phyloP scores from a whole-genome alignment of 2,113 vertebrate genomes.

The Aspiorhynchus laticeps region DNA sequence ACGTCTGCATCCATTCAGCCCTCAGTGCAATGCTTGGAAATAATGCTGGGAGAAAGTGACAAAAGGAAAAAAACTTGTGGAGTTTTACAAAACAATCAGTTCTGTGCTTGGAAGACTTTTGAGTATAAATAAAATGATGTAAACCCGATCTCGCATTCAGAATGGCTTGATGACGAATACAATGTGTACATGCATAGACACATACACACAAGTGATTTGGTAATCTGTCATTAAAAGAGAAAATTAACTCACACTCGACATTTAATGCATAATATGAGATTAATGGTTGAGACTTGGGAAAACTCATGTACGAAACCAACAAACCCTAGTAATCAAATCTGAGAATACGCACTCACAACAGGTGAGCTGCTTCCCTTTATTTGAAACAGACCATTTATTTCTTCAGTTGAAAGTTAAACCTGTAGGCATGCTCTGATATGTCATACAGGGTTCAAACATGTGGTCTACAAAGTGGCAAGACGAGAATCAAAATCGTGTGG shows the following conservation, averaged over 20 bases:
- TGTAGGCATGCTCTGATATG: constrained; percentile 52
- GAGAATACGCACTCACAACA: constrained; percentile 40
- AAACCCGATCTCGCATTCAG: background rate
- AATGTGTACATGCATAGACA: constrained; percentile 11
- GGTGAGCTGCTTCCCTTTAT: constrained; percentile 35
- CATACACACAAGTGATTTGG: constrained; percentile 40
- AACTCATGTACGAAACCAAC: background rate
- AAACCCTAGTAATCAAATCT: constrained; percentile 55
- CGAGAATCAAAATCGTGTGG: constrained; percentile 26
- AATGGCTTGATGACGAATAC: constrained; percentile 37
- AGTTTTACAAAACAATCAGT: constrained; percentile 32
- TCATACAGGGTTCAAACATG: constrained; percentile 35
- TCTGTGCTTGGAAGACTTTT: constrained; percentile 43
- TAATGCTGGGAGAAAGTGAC: background rate
- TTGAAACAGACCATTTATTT: constrained; percentile 37
- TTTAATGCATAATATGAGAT: constrained; percentile 26
- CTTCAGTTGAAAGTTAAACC: constrained; percentile 28
- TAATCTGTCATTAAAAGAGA: background rate
- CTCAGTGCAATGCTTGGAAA: constrained; percentile 26
- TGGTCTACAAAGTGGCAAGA: constrained; percentile 50
- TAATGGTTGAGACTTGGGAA: background rate
- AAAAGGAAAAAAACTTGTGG: background rate
- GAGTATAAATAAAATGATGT: constrained; percentile 20
- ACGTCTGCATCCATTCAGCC: background rate
- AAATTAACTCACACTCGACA: background rate